A percentile compares a stretch with the other conserved stretches of the same genome.
phyloP scores from a whole-genome alignment of 2,797 vertebrate species.

The Fistularia commersonii region DNA sequence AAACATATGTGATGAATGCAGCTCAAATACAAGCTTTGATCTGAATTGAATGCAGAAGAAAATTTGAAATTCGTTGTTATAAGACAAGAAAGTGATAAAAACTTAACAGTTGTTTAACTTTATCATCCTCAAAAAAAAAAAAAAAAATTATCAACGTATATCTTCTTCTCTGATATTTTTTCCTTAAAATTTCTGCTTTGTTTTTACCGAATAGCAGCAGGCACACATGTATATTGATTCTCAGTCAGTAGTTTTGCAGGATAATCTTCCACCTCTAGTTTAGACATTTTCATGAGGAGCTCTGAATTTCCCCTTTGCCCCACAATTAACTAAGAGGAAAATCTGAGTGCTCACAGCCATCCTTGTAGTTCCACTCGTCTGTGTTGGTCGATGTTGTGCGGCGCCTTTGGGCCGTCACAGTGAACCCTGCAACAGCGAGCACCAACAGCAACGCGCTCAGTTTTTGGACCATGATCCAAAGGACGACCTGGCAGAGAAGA shows the following conservation, averaged over 20 bases:
- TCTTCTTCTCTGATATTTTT: too few relatives aligned
- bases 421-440: constrained; percentile 39
- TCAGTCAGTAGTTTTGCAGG: background rate
- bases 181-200: too few relatives aligned
- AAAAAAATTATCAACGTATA: too few relatives aligned
- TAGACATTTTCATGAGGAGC: constrained; percentile 19
- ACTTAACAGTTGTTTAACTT: too few relatives aligned
- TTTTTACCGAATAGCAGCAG: too few relatives aligned
- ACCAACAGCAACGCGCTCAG: constrained; percentile 65
- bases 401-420: constrained; percentile 63
- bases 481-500: constrained; percentile 28
- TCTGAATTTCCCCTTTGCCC: constrained; percentile 41
- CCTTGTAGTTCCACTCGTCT: constrained; percentile 77
- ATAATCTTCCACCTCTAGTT: constrained; percentile 38
- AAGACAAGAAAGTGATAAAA: too few relatives aligned
- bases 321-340: constrained; percentile 35
- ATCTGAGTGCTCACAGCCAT: constrained; percentile 71
- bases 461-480: constrained; percentile 60
- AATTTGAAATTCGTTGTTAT: too few relatives aligned
- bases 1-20: too few relatives aligned
- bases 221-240: too few relatives aligned
- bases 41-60: too few relatives aligned
- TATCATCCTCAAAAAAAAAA: too few relatives aligned
- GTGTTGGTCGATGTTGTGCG: constrained; percentile 24
- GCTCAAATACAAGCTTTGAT: too few relatives aligned